A percentile compares a stretch with the other conserved stretches of the same genome.
Evolutionary conservation across 2,888 invertebrate species (phyloP).

Genomic region (Hecatera dysodea): DNA sequence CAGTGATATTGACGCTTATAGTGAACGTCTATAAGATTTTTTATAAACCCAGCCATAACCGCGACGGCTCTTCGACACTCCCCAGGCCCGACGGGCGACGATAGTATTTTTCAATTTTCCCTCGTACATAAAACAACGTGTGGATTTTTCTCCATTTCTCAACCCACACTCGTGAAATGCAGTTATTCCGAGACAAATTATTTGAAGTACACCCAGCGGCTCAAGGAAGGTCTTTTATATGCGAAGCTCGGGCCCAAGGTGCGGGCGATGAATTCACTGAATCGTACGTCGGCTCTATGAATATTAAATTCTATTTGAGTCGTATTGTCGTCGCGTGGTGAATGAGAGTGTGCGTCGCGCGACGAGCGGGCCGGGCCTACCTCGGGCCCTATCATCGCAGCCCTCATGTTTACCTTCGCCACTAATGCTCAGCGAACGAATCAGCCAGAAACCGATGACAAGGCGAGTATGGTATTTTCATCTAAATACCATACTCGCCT

Average conservation of each 20-base stretch:
- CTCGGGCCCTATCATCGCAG: conserved; percentile 62
- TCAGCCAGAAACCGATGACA: conserved; percentile 14
- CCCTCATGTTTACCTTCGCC: conserved; percentile 57
- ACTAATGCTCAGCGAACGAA: conserved; percentile 27
- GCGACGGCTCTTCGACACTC: conserved; percentile 60
- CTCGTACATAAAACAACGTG: conserved; percentile 81
- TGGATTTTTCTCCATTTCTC: conserved; percentile 79
- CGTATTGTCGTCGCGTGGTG: conserved; percentile 86
- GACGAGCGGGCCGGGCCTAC: conserved; percentile 60
- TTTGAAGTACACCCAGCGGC: conserved; percentile 87
- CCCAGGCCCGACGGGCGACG: conserved; percentile 76
- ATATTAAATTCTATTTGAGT: conserved; percentile 90
- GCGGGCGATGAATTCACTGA: conserved; percentile 89
- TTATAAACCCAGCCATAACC: conserved; percentile 75
- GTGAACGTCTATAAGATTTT: conserved; percentile 61
- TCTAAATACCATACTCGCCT: neutral
- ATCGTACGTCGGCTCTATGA: conserved; percentile 89
- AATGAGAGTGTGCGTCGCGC: conserved; percentile 79
- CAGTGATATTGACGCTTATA: conserved; percentile 57
- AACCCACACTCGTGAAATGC: conserved; percentile 83
- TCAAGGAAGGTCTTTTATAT: conserved; percentile 88
- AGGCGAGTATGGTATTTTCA: too few species aligned
- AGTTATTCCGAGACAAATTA: conserved; percentile 87
- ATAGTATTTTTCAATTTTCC: conserved; percentile 87
- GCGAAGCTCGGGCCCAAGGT: conserved; percentile 87